phyloP scores from a whole-genome alignment of 2,113 vertebrate genomes.

The Ondatra zibethicus region DNA sequence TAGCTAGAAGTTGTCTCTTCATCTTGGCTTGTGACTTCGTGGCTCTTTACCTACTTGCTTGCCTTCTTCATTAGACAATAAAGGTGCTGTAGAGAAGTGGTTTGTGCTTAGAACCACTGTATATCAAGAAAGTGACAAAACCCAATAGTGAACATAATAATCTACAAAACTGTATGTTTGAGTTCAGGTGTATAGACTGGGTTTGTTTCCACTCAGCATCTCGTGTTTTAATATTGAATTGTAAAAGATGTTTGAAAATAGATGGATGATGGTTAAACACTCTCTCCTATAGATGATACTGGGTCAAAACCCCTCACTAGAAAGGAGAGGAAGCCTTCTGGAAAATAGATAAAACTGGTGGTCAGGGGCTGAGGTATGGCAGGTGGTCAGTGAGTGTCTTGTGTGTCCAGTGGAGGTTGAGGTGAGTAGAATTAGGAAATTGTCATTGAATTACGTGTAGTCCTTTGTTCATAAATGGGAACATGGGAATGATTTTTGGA shows the following conservation, averaged over 20 bases:
- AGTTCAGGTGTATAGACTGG: neutral
- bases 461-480: neutral
- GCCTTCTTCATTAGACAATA: neutral
- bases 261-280: neutral
- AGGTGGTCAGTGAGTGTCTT: neutral
- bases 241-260: neutral
- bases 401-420: neutral
- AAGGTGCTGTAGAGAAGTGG: neutral
- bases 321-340: neutral
- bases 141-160: neutral
- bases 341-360: neutral
- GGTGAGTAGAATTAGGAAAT: neutral
- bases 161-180: neutral
- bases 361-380: neutral
- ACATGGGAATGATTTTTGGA: neutral
- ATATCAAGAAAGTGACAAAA: neutral
- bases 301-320: neutral
- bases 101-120: neutral
- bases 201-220: neutral
- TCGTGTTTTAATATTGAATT: neutral
- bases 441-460: neutral
- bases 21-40: constrained; percentile 30
- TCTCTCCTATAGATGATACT: neutral
- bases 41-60: neutral
- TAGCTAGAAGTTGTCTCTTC: neutral